Evolutionary conservation across 2,797 vertebrate genomes (phyloP), one percentile per base, ranked within the genome.

Genomic region (Danionella dracula): DNA sequence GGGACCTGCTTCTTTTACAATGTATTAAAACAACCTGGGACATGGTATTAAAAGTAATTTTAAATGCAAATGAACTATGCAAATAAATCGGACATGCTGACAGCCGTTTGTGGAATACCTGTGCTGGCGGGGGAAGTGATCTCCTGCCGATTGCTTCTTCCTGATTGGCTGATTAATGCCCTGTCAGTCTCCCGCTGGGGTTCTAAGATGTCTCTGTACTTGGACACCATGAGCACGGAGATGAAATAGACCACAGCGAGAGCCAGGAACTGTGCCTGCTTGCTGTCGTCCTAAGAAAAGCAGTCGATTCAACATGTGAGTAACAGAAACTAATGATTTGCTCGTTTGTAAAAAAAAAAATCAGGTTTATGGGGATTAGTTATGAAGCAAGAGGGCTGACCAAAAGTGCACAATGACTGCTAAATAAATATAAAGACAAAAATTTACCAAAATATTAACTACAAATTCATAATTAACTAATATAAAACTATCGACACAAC

Each of bases 171-270:
- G 79, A 92, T 92, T 73, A 89, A 92, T 73, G 90, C 91, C 72
- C 94, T 90, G 31, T 89, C 88, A 4, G 92, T 95, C 87, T 99
- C 97, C 51, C 94, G 83, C 78, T 99, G 97, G 20, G 97, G 97
- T 72, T 99, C 97, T 77, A 99, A 80, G 74, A 99, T 99, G 81
- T 99, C 97, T 0, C 97, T 93, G 80, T 99, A 99, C 80, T 99
- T 99, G 31, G 97, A 99, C 16, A 99, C 97, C 97, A 99, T 99
- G 72, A 99, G 88, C 65, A 99, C 97, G 0, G 96, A 99, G 82
- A 98, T 98, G 73, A 99, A 99, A 87, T 99, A 99, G 63, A 99
- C 97, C 4, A 99, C 97, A 1, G 97, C 97, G 83, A 98, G 87
- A 13, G 97, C 96, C 78, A 99, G 89, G 82, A 99, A 99, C 76